Conservation (phyloP, 2,888 invertebrate genomes). For the Perithous albicinctus region DNA sequence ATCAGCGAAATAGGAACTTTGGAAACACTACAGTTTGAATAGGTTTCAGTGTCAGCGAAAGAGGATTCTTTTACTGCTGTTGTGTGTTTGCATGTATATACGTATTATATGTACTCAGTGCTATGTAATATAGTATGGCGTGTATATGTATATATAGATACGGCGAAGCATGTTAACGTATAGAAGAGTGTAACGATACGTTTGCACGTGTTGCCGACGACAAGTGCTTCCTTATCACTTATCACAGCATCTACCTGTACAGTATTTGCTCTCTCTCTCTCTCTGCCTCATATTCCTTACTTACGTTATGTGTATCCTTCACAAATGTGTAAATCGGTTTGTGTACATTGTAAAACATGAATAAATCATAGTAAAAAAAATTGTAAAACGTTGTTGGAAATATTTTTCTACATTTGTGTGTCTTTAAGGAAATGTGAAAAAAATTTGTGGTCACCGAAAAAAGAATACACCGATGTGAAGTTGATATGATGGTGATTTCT, state of each 20-base stretch:
- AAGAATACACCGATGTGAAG: too few relatives aligned
- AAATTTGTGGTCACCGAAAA: too few relatives aligned
- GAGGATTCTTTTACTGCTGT: conserved; percentile 16
- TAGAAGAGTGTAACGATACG: neutral
- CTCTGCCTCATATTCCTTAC: neutral
- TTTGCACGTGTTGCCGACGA: neutral
- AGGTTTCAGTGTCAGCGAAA: conserved; percentile 44
- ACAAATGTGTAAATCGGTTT: neutral
- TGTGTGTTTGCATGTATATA: neutral
- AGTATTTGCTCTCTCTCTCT: conserved; percentile 9
- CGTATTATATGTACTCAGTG: neutral
- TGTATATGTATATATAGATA: neutral
- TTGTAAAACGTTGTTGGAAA: too few relatives aligned
- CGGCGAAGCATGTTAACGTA: neutral
- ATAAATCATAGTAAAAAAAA: too few relatives aligned
- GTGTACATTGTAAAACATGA: neutral
- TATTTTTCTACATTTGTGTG: neutral
- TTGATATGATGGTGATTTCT: too few relatives aligned
- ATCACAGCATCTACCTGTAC: conserved; percentile 26
- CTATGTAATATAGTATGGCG: neutral
- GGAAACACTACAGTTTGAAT: neutral
- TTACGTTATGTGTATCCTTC: neutral
- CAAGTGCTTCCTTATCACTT: conserved; percentile 53
- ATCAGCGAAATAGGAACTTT: conserved; percentile 31
- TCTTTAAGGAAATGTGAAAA: too few relatives aligned